These are phyloP conservation scores for Xiphorhynchus elegans DNA, from an alignment of 2,113 vertebrate species.

Conservation along the genomic window DNA sequence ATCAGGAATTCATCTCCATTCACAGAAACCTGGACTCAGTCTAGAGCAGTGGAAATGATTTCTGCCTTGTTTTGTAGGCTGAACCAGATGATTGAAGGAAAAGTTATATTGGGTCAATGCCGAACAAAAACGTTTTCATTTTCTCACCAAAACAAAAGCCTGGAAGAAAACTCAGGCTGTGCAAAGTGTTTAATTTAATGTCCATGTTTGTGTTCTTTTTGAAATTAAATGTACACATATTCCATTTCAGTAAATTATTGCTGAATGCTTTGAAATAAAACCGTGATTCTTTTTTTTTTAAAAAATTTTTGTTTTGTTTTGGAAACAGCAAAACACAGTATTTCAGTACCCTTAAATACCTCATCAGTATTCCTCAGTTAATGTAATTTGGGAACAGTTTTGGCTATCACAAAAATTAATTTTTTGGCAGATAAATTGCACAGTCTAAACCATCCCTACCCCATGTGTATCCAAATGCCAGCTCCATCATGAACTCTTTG, in stretches of 20 bases:
- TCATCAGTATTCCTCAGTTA: background rate
- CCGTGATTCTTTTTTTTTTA: background rate
- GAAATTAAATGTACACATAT: background rate
- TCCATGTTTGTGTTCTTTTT: background rate
- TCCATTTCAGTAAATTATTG: conserved; percentile 28
- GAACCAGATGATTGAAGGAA: conserved; percentile 7
- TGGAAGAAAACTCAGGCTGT: conserved; percentile 15
- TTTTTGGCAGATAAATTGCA: background rate
- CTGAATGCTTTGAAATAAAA: background rate
- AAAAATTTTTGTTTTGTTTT: background rate
- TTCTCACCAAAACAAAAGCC: conserved; percentile 34
- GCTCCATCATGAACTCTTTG: background rate
- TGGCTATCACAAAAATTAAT: background rate
- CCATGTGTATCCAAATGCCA: background rate
- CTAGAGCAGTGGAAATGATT: background rate
- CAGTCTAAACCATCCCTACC: background rate
- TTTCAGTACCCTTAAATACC: background rate
- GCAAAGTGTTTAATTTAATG: conserved; percentile 16
- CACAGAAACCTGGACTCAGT: background rate
- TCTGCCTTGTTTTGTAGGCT: background rate
- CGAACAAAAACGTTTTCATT: conserved; percentile 24
- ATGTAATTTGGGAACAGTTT: background rate
- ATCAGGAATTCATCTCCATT: background rate
- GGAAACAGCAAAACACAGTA: background rate
- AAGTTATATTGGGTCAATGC: conserved; percentile 22